phyloP scores from a whole-genome alignment of 2,797 vertebrate genomes.

The Rhinoraja longicauda region DNA sequence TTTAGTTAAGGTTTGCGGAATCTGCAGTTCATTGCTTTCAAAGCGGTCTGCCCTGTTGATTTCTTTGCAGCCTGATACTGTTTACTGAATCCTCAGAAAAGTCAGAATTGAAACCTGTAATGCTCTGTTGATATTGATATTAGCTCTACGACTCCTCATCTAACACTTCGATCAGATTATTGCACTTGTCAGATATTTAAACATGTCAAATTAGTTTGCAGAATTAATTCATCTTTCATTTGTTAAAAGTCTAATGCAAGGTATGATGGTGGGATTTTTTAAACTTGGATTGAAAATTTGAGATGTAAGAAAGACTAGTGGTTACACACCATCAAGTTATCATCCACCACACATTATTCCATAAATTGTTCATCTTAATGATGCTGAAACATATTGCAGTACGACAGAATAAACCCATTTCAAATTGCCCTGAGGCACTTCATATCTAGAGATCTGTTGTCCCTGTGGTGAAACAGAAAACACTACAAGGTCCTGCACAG shows the following conservation, averaged over 20 bases:
- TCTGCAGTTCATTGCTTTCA: too few relatives aligned
- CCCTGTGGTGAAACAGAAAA: not conserved
- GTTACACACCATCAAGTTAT: not conserved
- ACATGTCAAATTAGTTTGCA: not conserved
- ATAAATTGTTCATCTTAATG: not conserved
- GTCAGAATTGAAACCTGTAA: not conserved
- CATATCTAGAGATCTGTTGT: not conserved
- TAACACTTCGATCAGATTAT: not conserved
- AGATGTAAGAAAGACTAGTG: not conserved
- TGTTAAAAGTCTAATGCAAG: not conserved
- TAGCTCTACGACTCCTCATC: not conserved
- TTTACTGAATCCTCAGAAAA: not conserved
- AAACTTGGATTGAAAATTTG: not conserved
- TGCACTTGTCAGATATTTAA: conserved; percentile 25
- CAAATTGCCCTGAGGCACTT: not conserved
- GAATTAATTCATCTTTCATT: not conserved
- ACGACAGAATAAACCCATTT: not conserved
- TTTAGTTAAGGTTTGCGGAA: too few relatives aligned
- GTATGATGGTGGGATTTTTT: not conserved
- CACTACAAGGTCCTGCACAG: not conserved
- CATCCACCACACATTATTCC: not conserved
- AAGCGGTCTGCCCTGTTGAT: not conserved
- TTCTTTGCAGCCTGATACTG: not conserved
- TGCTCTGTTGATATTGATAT: not conserved
- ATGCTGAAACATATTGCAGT: not conserved